Evolutionary conservation across 2,888 invertebrate genomes (phyloP).

Genomic region (Meteorus cinctellus): DNA sequence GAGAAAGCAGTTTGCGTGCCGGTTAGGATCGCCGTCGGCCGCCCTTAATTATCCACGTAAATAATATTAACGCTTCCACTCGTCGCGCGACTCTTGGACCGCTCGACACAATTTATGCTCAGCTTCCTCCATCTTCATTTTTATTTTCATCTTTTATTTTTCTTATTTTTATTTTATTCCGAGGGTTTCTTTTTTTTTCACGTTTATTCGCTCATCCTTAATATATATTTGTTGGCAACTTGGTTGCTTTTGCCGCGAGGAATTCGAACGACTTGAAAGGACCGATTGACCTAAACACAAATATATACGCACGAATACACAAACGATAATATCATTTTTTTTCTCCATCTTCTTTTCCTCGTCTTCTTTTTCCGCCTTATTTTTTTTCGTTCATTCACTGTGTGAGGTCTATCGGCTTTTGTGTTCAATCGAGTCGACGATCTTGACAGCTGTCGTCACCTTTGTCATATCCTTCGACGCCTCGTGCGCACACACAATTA

Average conservation of each 20-base stretch:
- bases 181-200: not conserved
- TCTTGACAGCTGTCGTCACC: constrained; percentile 29
- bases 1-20: constrained; percentile 47
- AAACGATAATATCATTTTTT: constrained; percentile 38
- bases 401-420: constrained; percentile 25
- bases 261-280: constrained; percentile 22
- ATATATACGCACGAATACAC: constrained; percentile 44
- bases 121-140: constrained; percentile 48
- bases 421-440: constrained; percentile 26
- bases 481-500: not conserved
- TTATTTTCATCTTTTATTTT: constrained; percentile 50
- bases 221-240: not conserved
- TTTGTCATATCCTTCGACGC: constrained; percentile 16
- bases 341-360: constrained; percentile 20
- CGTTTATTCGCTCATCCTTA: constrained; percentile 8
- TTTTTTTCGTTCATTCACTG: constrained; percentile 22
- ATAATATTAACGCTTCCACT: constrained; percentile 66
- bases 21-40: constrained; percentile 56
- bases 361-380: not conserved
- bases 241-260: constrained; percentile 6
- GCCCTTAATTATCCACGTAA: constrained; percentile 67
- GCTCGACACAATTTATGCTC: constrained; percentile 27
- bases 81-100: constrained; percentile 39
- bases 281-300: constrained; percentile 25
- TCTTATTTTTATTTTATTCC: not conserved